phyloP scores from a whole-genome alignment of 2,888 invertebrate genomes.

The Sialis fuliginosa region DNA sequence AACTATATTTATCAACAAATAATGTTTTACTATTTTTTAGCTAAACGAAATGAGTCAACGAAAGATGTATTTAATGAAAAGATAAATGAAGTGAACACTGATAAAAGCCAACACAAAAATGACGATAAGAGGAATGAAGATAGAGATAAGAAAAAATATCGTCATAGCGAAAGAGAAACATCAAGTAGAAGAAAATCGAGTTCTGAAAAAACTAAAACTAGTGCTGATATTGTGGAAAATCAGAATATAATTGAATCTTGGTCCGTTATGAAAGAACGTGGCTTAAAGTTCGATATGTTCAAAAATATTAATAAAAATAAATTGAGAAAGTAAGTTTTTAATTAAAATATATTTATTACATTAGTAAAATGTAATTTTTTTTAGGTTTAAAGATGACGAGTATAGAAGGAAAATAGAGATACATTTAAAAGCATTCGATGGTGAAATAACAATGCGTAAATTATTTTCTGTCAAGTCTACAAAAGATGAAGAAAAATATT shows the following conservation, averaged over 20 bases:
- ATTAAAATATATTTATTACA: background rate
- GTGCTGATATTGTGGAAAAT: background rate
- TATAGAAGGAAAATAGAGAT: background rate
- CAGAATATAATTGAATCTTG: background rate
- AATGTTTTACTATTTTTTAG: no score
- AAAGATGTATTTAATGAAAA: no score
- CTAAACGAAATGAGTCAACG: no score
- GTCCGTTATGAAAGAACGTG: background rate
- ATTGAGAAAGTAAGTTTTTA: no score
- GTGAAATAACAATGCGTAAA: slow-evolving; percentile 10
- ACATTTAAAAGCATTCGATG: background rate
- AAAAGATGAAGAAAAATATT: slow-evolving; percentile 13
- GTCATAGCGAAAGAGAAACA: background rate
- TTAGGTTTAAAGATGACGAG: background rate
- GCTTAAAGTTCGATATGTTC: background rate
- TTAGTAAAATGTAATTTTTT: background rate
- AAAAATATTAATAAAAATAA: no score
- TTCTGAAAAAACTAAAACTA: background rate
- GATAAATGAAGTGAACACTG: no score
- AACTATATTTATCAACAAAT: no score
- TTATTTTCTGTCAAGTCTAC: slow-evolving; percentile 13
- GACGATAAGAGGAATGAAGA: background rate
- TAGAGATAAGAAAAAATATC: background rate
- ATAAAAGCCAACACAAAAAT: no score
- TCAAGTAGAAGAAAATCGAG: background rate